A percentile compares a stretch with the other conserved stretches of the same genome.
Conservation (phyloP, 2,888 invertebrate species). For the Linyphia triangularis region DNA sequence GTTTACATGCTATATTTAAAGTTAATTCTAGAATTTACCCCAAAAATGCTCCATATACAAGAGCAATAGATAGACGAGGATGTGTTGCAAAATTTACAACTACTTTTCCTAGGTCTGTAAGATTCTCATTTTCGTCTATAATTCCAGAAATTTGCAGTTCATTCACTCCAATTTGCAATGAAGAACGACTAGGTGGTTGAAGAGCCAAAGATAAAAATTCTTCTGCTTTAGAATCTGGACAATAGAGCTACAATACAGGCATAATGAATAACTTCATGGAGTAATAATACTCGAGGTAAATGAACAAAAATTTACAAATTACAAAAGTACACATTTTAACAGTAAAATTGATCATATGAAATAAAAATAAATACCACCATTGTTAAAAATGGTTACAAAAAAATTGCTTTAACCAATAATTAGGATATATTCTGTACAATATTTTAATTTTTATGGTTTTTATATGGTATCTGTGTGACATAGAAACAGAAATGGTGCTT, state of each 20-base stretch:
- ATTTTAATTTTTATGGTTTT: too few species aligned
- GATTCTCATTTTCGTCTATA: constrained; percentile 83
- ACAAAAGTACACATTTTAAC: too few species aligned
- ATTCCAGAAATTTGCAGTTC: constrained; percentile 86
- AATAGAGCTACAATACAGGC: constrained; percentile 73
- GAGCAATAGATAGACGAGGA: constrained; percentile 84
- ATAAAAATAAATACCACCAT: too few species aligned
- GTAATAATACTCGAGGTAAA: too few species aligned
- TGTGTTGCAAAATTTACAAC: constrained; percentile 83
- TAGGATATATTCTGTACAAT: too few species aligned
- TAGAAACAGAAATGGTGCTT: too few species aligned
- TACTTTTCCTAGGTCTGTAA: constrained; percentile 84
- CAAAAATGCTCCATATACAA: constrained; percentile 82
- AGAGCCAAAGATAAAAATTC: constrained; percentile 84
- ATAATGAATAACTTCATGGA: too few species aligned
- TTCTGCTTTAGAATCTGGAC: constrained; percentile 77
- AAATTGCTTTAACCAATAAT: too few species aligned
- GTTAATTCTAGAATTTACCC: constrained; percentile 80
- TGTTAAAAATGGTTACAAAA: too few species aligned
- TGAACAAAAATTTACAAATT: too few species aligned
- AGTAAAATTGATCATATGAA: too few species aligned
- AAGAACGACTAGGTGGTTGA: constrained; percentile 84
- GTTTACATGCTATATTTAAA: background rate
- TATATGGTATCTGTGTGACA: too few species aligned
- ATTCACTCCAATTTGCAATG: constrained; percentile 83